Conservation (phyloP, 2,888 invertebrate genomes). For the Cosmia trapezina region DNA sequence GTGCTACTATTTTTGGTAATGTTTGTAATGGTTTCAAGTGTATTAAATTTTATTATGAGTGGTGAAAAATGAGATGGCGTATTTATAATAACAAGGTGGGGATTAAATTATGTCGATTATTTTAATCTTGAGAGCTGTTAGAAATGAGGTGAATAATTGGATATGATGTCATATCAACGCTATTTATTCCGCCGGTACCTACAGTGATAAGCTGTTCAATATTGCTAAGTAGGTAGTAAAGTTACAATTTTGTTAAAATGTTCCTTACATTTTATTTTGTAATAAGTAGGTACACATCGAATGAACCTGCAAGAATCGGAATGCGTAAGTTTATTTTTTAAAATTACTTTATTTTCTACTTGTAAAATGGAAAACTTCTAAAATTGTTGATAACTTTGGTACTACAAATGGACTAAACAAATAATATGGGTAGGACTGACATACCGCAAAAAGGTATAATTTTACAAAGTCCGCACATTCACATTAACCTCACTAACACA, state of each 20-base stretch:
- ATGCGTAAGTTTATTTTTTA: too few relatives aligned
- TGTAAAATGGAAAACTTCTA: not conserved
- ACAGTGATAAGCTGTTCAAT: not conserved
- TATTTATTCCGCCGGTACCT: not conserved
- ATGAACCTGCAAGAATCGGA: not conserved
- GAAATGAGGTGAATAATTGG: slow-evolving; percentile 8
- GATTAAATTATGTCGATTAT: not conserved
- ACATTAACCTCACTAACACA: slow-evolving; percentile 47
- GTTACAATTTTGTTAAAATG: not conserved
- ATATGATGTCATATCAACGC: slow-evolving; percentile 9
- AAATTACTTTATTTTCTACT: not conserved
- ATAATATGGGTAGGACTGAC: not conserved
- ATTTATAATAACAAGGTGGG: not conserved
- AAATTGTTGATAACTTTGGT: not conserved
- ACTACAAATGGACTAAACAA: not conserved
- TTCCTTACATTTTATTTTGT: not conserved
- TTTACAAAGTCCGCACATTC: not conserved
- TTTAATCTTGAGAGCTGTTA: slow-evolving; percentile 10
- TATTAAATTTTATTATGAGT: slow-evolving; percentile 34
- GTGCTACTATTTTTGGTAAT: slow-evolving; percentile 71
- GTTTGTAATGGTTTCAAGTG: slow-evolving; percentile 51
- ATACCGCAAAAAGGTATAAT: not conserved
- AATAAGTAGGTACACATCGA: not conserved
- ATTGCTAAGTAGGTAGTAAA: not conserved
- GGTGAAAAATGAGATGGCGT: slow-evolving; percentile 26